A percentile compares a stretch with the other conserved stretches of the same genome.
Evolutionary conservation across 2,797 vertebrate genomes (phyloP).

Genomic region (Pempheris klunzingeri): DNA sequence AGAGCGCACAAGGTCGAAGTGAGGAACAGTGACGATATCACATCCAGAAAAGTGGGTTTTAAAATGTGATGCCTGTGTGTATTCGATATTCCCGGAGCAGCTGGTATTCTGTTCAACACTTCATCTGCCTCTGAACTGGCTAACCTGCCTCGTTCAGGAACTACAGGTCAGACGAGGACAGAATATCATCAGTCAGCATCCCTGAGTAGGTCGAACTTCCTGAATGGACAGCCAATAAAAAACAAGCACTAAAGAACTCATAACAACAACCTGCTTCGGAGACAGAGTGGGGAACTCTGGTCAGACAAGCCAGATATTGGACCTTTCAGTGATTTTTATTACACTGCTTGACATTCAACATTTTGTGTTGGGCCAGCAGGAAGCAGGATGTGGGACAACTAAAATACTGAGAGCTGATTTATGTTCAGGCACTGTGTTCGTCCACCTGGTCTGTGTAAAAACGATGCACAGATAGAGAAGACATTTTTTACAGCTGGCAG

Average conservation of each 20-base stretch:
- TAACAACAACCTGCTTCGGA: slow-evolving; percentile 34
- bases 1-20: slow-evolving; percentile 44
- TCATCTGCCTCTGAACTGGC: slow-evolving; percentile 33
- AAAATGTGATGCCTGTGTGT: slow-evolving; percentile 31
- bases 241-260: slow-evolving; percentile 14
- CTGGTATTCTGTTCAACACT: slow-evolving; percentile 21
- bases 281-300: slow-evolving; percentile 39
- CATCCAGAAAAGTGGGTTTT: slow-evolving; percentile 27
- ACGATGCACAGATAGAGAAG: slow-evolving; percentile 31
- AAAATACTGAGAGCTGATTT: slow-evolving; percentile 64
- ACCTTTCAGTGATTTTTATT: slow-evolving; percentile 43
- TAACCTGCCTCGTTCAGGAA: slow-evolving; percentile 55
- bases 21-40: slow-evolving; percentile 38
- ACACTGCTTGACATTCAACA: slow-evolving; percentile 44
- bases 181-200: slow-evolving; percentile 43
- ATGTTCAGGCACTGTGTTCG: slow-evolving; percentile 26
- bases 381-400: slow-evolving; percentile 68
- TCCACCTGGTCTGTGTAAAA: slow-evolving; percentile 71
- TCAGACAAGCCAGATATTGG: slow-evolving; percentile 34
- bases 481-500: slow-evolving; percentile 58
- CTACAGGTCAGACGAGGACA: slow-evolving; percentile 68
- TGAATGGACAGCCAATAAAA: slow-evolving; percentile 51
- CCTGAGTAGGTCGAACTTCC: slow-evolving; percentile 42
- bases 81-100: slow-evolving; percentile 27
- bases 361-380: slow-evolving; percentile 53